phyloP scores from a whole-genome alignment of 2,797 vertebrate species.

The Pagetopsis macropterus region DNA sequence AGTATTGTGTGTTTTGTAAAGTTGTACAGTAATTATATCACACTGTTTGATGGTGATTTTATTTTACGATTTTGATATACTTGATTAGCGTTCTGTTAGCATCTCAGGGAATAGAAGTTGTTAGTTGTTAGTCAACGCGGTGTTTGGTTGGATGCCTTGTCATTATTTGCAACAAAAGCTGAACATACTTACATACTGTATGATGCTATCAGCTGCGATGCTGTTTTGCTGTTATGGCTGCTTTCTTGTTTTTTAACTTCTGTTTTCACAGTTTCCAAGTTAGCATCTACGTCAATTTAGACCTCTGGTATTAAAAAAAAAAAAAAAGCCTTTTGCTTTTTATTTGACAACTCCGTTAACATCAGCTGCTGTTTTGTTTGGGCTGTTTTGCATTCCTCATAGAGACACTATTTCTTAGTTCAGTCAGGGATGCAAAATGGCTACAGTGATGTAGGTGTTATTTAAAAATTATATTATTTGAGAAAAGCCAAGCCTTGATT shows the following conservation, averaged over 20 bases:
- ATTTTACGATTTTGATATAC: conserved; percentile 1
- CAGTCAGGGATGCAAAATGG: conserved; percentile 60
- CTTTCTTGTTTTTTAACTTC: conserved; percentile 66
- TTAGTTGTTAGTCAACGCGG: conserved; percentile 59
- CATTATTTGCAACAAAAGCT: conserved; percentile 63
- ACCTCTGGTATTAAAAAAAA: conserved; percentile 3
- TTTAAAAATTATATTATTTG: background rate
- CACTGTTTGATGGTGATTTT: conserved; percentile 3
- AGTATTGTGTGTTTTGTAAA: conserved; percentile 8
- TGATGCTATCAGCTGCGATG: conserved; percentile 43
- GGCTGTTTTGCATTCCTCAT: conserved; percentile 61
- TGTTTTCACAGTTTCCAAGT: conserved; percentile 55
- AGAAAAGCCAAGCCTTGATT: conserved; percentile 27
- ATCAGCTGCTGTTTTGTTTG: conserved; percentile 62
- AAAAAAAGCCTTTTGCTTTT: conserved; percentile 19
- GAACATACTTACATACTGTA: conserved; percentile 27
- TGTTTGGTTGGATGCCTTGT: conserved; percentile 80
- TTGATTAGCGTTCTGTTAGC: conserved; percentile 17
- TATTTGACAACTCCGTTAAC: conserved; percentile 42
- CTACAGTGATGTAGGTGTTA: conserved; percentile 26
- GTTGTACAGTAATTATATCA: background rate
- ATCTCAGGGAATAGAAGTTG: conserved; percentile 14
- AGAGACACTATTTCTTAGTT: conserved; percentile 5
- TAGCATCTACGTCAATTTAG: conserved; percentile 43
- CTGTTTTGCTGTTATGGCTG: conserved; percentile 66